Percentiles rank a stretch among this genome's conserved stretches.
Conservation (phyloP, 1,140 invertebrate species). For the Pantala flavescens region DNA sequence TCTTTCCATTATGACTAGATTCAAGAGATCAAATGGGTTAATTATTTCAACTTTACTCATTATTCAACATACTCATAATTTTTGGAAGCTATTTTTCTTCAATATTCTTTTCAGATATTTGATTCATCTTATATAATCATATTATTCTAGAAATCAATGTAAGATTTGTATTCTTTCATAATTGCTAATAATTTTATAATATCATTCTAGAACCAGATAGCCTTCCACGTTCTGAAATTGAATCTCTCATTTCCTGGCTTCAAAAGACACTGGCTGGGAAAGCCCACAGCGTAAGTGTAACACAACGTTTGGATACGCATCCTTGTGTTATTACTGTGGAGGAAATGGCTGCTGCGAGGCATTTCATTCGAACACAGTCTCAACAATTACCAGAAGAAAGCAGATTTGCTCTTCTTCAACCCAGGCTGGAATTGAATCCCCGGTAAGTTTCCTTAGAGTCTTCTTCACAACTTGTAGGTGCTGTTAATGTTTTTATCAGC, state of each 20-base stretch:
- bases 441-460: conserved; percentile 47
- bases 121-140: no score
- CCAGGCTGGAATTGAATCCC: conserved; percentile 87
- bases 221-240: conserved; percentile 58
- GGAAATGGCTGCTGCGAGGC: conserved; percentile 90
- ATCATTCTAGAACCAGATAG: conserved; percentile 45
- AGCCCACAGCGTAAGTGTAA: conserved; percentile 71
- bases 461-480: neutral
- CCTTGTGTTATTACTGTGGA: conserved; percentile 89
- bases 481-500: neutral
- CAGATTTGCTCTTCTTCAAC: conserved; percentile 75
- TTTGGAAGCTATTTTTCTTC: no score
- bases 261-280: conserved; percentile 62
- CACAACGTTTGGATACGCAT: conserved; percentile 72
- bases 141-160: no score
- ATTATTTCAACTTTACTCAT: no score
- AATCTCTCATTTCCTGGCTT: conserved; percentile 67
- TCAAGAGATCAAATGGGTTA: no score
- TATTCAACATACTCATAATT: no score
- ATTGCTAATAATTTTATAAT: no score
- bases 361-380: conserved; percentile 84
- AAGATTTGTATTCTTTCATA: no score
- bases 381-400: conserved; percentile 76
- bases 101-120: no score
- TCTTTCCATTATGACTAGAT: conserved; percentile 7